Conservation (phyloP, 2,888 invertebrate genomes). For the Archaeoteleia sp. region DNA sequence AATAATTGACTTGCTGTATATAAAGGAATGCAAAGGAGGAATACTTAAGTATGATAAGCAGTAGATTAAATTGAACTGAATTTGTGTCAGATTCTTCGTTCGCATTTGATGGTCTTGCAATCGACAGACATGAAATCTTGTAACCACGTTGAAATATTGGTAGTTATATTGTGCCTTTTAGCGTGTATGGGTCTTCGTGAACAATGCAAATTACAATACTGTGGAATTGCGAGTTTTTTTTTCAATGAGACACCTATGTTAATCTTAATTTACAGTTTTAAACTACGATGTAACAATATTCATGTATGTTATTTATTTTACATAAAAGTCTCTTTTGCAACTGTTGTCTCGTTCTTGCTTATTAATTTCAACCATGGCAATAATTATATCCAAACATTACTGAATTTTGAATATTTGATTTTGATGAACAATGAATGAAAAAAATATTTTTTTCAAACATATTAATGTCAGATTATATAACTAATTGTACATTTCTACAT, state of each 20-base stretch:
- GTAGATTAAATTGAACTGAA: not conserved
- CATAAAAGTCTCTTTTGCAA: slow-evolving; percentile 70
- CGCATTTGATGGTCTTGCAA: slow-evolving; percentile 15
- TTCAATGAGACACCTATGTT: slow-evolving; percentile 62
- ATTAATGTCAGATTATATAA: too few relatives aligned
- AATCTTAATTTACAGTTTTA: slow-evolving; percentile 66
- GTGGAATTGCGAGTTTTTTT: slow-evolving; percentile 68
- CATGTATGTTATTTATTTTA: slow-evolving; percentile 72
- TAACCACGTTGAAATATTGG: slow-evolving; percentile 73
- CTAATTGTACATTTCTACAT: too few relatives aligned
- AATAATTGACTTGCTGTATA: too few relatives aligned
- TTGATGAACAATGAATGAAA: too few relatives aligned
- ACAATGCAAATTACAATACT: slow-evolving; percentile 68
- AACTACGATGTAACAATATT: slow-evolving; percentile 67
- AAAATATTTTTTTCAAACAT: too few relatives aligned
- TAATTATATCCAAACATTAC: too few relatives aligned
- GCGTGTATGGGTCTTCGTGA: slow-evolving; percentile 68
- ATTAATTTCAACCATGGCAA: too few relatives aligned
- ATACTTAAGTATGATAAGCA: too few relatives aligned
- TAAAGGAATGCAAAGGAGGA: too few relatives aligned
- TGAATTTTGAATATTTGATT: too few relatives aligned
- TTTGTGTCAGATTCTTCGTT: slow-evolving; percentile 6
- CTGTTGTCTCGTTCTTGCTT: too few relatives aligned
- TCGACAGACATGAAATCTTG: slow-evolving; percentile 60
- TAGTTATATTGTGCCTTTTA: slow-evolving; percentile 74